phyloP scores from a whole-genome alignment of 35 echinoderm and acorn worm genomes.

The Lytechinus variegatus region DNA sequence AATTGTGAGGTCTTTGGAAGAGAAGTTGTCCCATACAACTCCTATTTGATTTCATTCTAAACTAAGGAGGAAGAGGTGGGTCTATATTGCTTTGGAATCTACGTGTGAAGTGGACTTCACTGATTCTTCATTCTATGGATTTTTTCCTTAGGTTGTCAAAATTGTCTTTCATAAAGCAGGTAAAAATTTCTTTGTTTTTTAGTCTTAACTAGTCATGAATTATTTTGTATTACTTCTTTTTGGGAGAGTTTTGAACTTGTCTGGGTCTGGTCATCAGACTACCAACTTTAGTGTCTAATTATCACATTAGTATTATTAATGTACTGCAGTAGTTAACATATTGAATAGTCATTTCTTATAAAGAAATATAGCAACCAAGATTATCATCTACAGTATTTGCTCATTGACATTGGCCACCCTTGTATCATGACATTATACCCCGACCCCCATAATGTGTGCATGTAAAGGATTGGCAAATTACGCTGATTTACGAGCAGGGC shows the following conservation, averaged over 20 bases:
- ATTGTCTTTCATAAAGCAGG: not conserved
- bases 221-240: not conserved
- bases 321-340: too few species aligned
- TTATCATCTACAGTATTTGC: too few species aligned
- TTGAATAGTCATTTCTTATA: too few species aligned
- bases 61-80: not conserved
- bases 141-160: not conserved
- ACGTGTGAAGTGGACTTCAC: not conserved
- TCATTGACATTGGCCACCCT: not conserved
- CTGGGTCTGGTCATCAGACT: not conserved
- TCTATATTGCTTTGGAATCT: not conserved
- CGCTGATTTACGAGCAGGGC: constrained; percentile 28
- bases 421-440: not conserved
- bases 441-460: not conserved
- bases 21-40: constrained; percentile 6
- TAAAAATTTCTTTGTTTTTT: not conserved
- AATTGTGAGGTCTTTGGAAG: not conserved
- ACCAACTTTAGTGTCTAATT: not conserved
- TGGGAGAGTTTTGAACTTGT: too few species aligned
- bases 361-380: too few species aligned
- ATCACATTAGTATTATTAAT: too few species aligned
- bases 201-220: not conserved
- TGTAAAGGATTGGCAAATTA: not conserved
- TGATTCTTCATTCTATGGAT: not conserved
- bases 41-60: constrained; percentile 34